Evolutionary conservation across 2,113 vertebrate species (phyloP).

Genomic region (Gymnorhina tibicen): DNA sequence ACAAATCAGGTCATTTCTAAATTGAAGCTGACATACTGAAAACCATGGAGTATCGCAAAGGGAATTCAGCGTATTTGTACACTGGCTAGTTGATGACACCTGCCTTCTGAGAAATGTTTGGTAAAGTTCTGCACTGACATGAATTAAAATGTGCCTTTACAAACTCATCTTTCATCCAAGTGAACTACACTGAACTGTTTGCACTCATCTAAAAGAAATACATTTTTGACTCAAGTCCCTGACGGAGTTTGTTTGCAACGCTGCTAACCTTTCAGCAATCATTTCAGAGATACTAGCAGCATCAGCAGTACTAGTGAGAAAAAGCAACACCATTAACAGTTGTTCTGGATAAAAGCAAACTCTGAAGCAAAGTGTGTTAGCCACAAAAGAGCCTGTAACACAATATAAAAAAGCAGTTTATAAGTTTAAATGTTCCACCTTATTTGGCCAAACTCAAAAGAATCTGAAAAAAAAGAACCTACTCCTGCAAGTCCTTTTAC

Average conservation of each 20-base stretch:
- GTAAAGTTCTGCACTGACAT: not conserved
- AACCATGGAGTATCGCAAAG: not conserved
- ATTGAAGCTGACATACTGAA: not conserved
- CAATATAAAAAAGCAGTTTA: not conserved
- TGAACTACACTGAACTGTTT: not conserved
- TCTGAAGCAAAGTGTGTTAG: not conserved
- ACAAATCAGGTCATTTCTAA: not conserved
- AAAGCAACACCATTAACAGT: not conserved
- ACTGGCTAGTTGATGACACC: not conserved
- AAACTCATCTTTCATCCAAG: not conserved
- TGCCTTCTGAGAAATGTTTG: not conserved
- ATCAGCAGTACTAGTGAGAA: not conserved
- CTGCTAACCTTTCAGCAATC: not conserved
- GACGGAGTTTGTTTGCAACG: not conserved
- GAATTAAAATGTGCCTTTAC: not conserved
- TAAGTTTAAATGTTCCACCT: not conserved
- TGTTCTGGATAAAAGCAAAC: not conserved
- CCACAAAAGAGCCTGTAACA: not conserved
- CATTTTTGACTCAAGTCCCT: not conserved
- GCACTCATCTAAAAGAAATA: not conserved
- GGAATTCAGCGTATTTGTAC: not conserved
- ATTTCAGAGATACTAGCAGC: not conserved
- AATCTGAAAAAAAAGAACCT: not conserved
- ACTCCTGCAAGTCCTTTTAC: not conserved
- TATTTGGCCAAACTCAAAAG: not conserved